Base-by-base conservation (phyloP, 2,113 vertebrate species). In the Rhegmatorhina hoffmannsi region DNA sequence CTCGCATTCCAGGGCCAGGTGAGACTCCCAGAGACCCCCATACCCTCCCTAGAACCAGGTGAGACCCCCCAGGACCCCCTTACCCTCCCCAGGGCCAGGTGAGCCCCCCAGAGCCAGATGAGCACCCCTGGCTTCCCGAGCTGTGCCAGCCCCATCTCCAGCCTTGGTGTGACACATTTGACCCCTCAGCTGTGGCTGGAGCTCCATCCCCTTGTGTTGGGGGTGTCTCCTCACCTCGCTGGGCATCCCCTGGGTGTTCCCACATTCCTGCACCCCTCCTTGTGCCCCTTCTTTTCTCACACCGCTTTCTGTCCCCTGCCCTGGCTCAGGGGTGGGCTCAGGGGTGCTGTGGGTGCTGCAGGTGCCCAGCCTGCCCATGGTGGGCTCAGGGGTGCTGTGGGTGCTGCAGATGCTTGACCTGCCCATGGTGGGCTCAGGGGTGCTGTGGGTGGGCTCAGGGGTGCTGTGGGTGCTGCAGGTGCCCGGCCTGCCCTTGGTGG, bases 361-460 rank as follows among this genome's bases (percentile, higher is more conserved):
- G 99, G 98, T 98, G 76, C 98, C 98, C 12, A 98, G 98, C 44
- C 97, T 98, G 83, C 98, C 98, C 6, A 23, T 49, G 34, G 49
- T 50, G 49, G 11, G 36, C 60, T 63, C 60, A 63, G 17, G 29
- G 26, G 31, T 46, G 31, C 46, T 18, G 8, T 3, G 11, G 38
- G 38, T 55, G 56, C 84, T 4, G 43, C 83, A 99, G 99, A 98
- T 98, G 76, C 98, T 98, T 11, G 98, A 98, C 44, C 97, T 98
- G 83, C 98, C 98, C 6, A 23, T 49, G 34, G 49, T 40, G 40
- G 40, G 40, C 40, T 40, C 40, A 40, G 40, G 40, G 40, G 40
- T 40, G 40, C 40, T 40, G 40, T 40, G 40, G 40, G 40, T 40
- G 40, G 38, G 38, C 38, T 38, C 38, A 38, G 38, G 38, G 38